Evolutionary conservation across 2,797 vertebrate species (phyloP).

Genomic region (Crenichthys baileyi): DNA sequence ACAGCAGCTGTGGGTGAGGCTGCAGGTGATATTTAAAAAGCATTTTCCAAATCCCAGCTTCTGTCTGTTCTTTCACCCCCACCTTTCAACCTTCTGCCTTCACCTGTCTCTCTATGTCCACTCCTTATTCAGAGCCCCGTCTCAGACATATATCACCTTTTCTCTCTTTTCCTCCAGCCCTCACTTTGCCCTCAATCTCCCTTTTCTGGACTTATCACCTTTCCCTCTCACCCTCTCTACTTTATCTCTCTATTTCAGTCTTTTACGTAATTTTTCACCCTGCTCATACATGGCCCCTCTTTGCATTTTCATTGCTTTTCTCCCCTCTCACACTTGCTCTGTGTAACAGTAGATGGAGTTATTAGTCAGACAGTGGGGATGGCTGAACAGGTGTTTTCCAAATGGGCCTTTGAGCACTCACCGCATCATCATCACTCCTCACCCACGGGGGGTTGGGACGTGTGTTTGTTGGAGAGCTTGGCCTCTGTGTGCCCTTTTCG

Average conservation of each 20-base stretch:
- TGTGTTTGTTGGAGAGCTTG: constrained; percentile 57
- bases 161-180: neutral
- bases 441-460: constrained; percentile 2
- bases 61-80: constrained; percentile 8
- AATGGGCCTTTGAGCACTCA: constrained; percentile 76
- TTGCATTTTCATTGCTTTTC: constrained; percentile 35
- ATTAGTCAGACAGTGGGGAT: constrained; percentile 76
- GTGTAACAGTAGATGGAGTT: constrained; percentile 81
- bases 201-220: constrained; percentile 44
- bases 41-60: constrained; percentile 57
- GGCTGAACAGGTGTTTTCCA: constrained; percentile 84
- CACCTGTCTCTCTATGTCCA: constrained; percentile 65
- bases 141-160: constrained; percentile 34
- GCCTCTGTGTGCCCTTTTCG: constrained; percentile 71
- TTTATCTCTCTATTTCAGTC: constrained; percentile 59
- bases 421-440: constrained; percentile 60
- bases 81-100: constrained; percentile 28
- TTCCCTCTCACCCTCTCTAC: constrained; percentile 26
- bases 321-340: constrained; percentile 28
- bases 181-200: constrained; percentile 19
- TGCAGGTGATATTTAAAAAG: constrained; percentile 73
- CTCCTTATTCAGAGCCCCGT: constrained; percentile 42
- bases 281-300: constrained; percentile 11
- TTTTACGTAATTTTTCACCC: constrained; percentile 42
- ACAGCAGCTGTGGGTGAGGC: constrained; percentile 67